A percentile compares a stretch with the other conserved stretches of the same genome.
Evolutionary conservation across 2,113 vertebrate genomes (phyloP).

Genomic region (Andinoacara biseriatus): DNA sequence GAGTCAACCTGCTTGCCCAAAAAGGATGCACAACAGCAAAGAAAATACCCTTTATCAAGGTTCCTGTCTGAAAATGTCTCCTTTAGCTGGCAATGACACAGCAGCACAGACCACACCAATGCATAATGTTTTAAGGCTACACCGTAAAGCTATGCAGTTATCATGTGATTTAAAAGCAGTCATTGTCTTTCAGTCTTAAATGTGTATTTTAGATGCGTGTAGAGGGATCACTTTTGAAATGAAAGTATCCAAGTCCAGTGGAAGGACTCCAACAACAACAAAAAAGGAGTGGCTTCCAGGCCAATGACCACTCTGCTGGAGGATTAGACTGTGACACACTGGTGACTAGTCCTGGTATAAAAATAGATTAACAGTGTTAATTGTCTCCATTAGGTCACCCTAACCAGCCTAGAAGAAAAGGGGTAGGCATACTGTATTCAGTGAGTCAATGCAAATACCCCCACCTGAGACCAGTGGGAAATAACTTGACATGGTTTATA

Average conservation of each 20-base stretch:
- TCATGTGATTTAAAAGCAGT: constrained; percentile 1
- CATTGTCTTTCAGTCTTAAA: constrained; percentile 19
- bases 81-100: constrained; percentile 43
- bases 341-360: constrained; percentile 21
- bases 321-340: constrained; percentile 38
- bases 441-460: constrained; percentile 7
- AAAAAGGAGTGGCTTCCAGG: constrained; percentile 71
- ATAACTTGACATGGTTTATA: neutral
- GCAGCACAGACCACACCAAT: constrained; percentile 27
- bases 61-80: constrained; percentile 40
- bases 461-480: constrained; percentile 5
- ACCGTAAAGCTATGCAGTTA: neutral
- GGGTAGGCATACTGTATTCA: neutral
- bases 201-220: neutral
- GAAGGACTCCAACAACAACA: constrained; percentile 4
- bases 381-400: neutral
- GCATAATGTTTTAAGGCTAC: neutral
- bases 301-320: constrained; percentile 60
- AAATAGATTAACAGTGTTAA: constrained; percentile 28
- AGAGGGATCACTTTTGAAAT: constrained; percentile 24
- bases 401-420: neutral
- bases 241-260: constrained; percentile 33
- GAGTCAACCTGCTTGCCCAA: constrained; percentile 17
- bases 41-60: constrained; percentile 1
- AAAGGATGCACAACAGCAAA: neutral